Evolutionary conservation across 2,113 vertebrate genomes (phyloP).

Genomic region (Tragelaphus imberbis): DNA sequence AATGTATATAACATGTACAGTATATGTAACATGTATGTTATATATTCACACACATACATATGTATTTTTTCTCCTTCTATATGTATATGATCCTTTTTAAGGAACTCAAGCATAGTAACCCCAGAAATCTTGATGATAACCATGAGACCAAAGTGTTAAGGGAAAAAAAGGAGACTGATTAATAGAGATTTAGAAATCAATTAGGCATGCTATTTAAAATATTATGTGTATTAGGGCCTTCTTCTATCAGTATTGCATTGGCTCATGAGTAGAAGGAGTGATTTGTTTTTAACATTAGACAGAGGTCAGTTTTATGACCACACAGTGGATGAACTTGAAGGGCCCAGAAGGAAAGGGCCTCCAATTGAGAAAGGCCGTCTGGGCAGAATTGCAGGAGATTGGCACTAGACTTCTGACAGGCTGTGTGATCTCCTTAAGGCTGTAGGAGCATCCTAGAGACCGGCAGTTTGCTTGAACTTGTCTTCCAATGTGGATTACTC

Average conservation of each 20-base stretch:
- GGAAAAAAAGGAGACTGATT: neutral
- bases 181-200: conserved; percentile 39
- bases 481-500: neutral
- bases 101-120: neutral
- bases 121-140: neutral
- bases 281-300: conserved; percentile 15
- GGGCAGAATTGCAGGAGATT: neutral
- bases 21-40: neutral
- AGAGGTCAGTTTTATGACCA: neutral
- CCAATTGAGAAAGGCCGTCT: neutral
- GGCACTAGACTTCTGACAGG: neutral
- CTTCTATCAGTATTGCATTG: conserved; percentile 37
- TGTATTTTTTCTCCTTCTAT: neutral
- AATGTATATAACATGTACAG: neutral
- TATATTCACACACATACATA: neutral
- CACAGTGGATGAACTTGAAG: neutral
- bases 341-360: neutral
- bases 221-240: conserved; percentile 4
- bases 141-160: neutral
- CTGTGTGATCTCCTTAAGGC: neutral
- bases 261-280: neutral
- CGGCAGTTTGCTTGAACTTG: neutral
- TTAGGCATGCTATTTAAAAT: conserved; percentile 55
- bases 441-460: neutral
- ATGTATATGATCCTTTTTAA: neutral